Conservation (phyloP, 92 coral and sea anemone species). For the Porites cylindrica region DNA sequence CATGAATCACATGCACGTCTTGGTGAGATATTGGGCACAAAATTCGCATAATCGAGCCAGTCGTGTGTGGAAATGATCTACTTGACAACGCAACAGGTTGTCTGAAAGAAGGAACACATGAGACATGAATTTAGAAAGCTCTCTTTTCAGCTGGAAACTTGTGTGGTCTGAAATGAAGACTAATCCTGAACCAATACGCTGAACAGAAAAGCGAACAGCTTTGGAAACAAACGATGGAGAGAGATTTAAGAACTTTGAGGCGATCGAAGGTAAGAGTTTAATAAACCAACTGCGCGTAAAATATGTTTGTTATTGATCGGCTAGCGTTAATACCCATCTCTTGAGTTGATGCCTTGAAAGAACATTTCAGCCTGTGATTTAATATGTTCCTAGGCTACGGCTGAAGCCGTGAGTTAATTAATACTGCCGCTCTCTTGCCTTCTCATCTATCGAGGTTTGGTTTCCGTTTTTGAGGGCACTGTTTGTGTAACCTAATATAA, state of each 20-base stretch:
- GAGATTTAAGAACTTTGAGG: conserved; percentile 89
- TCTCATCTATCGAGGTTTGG: no score
- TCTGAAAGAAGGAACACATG: neutral
- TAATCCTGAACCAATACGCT: neutral
- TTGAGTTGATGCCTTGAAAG: neutral
- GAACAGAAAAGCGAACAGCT: neutral
- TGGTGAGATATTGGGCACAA: conserved; percentile 17
- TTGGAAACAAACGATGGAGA: conserved; percentile 67
- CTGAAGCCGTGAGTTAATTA: no score
- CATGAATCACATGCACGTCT: conserved; percentile 23
- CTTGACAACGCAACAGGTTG: conserved; percentile 35
- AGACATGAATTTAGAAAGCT: neutral
- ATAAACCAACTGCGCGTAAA: neutral
- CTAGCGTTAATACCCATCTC: neutral
- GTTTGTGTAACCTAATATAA: no score
- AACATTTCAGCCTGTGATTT: no score
- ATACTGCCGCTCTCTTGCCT: no score
- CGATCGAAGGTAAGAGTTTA: conserved; percentile 79
- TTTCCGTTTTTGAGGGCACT: no score
- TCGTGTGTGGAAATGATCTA: conserved; percentile 11
- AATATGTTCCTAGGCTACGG: no score
- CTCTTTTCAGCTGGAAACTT: neutral
- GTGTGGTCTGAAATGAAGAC: conserved; percentile 14
- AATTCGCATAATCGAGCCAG: conserved; percentile 14
- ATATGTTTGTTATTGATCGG: neutral